Evolutionary conservation across 2,888 invertebrate species (phyloP), one percentile per base, ranked within the genome.

Genomic region (Volucella inanis): DNA sequence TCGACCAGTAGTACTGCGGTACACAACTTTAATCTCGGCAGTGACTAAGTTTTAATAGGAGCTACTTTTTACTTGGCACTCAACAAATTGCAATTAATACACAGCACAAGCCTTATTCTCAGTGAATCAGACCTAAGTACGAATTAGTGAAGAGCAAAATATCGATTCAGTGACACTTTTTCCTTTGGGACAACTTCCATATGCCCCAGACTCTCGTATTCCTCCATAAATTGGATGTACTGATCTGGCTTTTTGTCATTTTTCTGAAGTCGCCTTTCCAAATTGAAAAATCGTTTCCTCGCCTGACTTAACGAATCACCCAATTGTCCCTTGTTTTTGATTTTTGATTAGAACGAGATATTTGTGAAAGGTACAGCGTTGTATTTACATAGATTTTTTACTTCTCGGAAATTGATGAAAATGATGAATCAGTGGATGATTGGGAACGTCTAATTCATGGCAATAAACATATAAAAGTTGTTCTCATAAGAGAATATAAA

Each of bases 81-180:
- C 9, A 65, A 31, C 52, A 64, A 49, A 22, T 18, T n/a, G n/a
- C 62, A 62, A 31, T 9, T 31, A 0, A 54, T 52, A 72, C 12
- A 54, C 62, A 52, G 38, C 22, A 38, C 74, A 65, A 41, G 43
- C 31, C 61, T 65, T 6, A 75, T 68, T 8, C 68, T 62, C 2
- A 43, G 52, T 15, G 22, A 11, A 18, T 54, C 52, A 18, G 57
- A 41, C 41, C 57, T 59, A 59, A 59, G 39, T 12, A 39, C 57
- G 18, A 59, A 41, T 41, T 41, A 41, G n/a, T 59, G 41, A 6
- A 15, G 41, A 10, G 57, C 57, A 59, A 41, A 14, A n/a, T 41
- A 59, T 41, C 15, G n/a, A 10, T 41, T 15, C 3, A 45, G 12
- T 9, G 45, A 10, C 22, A 61, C 18, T 22, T 61, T 1, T n/a